Conservation (phyloP, 2,113 vertebrate genomes). For the Hemichromis elongatus region DNA sequence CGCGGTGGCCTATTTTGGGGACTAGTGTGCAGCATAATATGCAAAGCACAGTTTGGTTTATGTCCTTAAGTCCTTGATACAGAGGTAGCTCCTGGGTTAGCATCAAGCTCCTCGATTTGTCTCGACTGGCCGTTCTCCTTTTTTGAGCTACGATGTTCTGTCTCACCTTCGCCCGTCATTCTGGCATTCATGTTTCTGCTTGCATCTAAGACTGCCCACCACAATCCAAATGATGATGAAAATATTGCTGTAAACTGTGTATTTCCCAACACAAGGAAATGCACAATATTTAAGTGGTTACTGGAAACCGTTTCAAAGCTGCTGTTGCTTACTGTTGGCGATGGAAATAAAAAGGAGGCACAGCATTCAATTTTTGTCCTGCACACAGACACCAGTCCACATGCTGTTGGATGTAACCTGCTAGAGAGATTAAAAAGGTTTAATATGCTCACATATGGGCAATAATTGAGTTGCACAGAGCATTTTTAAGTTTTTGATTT, state of each 20-base stretch:
- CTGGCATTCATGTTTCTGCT: not conserved
- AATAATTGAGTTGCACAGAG: not conserved
- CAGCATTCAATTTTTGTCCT: not conserved
- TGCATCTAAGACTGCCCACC: not conserved
- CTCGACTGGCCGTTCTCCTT: not conserved
- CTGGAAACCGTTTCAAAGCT: not conserved
- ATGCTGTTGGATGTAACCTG: not conserved
- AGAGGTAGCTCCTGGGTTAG: not conserved
- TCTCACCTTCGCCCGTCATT: not conserved
- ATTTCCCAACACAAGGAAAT: not conserved
- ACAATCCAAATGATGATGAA: not conserved
- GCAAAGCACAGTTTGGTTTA: not conserved
- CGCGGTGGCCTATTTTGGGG: not conserved
- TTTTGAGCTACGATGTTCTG: not conserved
- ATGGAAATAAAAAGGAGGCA: not conserved
- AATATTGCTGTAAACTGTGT: not conserved
- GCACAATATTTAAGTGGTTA: not conserved
- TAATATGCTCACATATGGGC: not conserved
- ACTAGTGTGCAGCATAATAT: not conserved
- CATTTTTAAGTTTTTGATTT: not conserved
- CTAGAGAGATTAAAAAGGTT: not conserved
- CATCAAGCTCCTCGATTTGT: not conserved
- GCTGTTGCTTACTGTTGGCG: not conserved
- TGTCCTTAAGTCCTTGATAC: not conserved
- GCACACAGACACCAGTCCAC: not conserved